These are phyloP conservation scores for Bryconaethiops microstoma DNA, from an alignment of 2,797 vertebrate genomes.

Conservation along the genomic window DNA sequence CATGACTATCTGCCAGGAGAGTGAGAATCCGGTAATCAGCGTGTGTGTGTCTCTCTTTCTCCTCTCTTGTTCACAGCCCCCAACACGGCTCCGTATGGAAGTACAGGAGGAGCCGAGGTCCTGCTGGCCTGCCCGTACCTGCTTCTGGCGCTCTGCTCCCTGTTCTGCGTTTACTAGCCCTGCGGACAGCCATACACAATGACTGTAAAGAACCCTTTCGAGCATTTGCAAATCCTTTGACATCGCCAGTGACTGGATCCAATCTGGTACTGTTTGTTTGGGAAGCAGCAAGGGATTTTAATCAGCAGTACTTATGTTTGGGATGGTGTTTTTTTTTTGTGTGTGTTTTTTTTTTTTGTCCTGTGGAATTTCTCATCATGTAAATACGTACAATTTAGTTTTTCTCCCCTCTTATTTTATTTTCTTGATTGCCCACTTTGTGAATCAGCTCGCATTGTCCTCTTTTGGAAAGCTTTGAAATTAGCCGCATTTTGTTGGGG, in stretches of 20 bases:
- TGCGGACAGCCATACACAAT: slow-evolving; percentile 87
- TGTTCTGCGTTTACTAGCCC: slow-evolving; percentile 95
- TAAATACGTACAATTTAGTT: slow-evolving; percentile 86
- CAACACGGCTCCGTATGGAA: slow-evolving; percentile 95
- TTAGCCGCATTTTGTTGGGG: slow-evolving; percentile 46
- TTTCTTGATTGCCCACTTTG: slow-evolving; percentile 85
- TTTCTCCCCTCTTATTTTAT: slow-evolving; percentile 69
- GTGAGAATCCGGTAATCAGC: slow-evolving; percentile 62
- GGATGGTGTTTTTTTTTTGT: slow-evolving; percentile 80
- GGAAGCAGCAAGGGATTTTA: slow-evolving; percentile 86
- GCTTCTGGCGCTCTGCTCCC: slow-evolving; percentile 91
- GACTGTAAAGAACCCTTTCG: slow-evolving; percentile 87
- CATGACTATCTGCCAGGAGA: slow-evolving; percentile 50
- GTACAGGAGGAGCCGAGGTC: slow-evolving; percentile 88
- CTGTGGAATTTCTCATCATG: slow-evolving; percentile 88
- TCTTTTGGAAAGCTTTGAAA: slow-evolving; percentile 83
- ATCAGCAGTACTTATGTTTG: slow-evolving; percentile 87
- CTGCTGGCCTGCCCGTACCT: slow-evolving; percentile 94
- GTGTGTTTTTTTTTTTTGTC: slow-evolving; percentile 75
- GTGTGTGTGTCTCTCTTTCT: slow-evolving; percentile 67
- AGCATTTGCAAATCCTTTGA: slow-evolving; percentile 91
- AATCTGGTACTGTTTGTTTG: slow-evolving; percentile 91
- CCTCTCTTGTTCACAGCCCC: slow-evolving; percentile 85
- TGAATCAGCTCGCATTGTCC: slow-evolving; percentile 91
- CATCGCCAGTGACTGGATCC: slow-evolving; percentile 91